Conservation (phyloP, 2,113 vertebrate species). For the Leucopsar rothschildi region DNA sequence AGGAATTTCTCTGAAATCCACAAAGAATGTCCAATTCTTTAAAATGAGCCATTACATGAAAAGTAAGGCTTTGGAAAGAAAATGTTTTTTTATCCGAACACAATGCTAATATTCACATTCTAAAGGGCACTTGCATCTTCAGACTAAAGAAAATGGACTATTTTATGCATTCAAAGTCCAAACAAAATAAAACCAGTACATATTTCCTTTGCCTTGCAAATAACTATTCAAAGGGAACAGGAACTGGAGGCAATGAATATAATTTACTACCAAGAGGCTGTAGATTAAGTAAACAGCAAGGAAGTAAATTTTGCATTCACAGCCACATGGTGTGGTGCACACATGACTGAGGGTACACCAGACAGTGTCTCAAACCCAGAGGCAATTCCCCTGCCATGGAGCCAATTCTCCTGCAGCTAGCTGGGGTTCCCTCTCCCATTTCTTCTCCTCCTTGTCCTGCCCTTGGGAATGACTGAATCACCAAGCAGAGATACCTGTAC, state of each 20-base stretch:
- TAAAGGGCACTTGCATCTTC: not conserved
- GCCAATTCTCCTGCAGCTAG: not conserved
- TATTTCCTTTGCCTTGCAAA: slow-evolving; percentile 25
- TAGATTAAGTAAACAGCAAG: not conserved
- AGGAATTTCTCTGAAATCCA: not conserved
- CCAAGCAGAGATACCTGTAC: not conserved
- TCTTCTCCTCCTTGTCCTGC: not conserved
- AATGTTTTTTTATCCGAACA: not conserved
- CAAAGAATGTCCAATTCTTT: not conserved
- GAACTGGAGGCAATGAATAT: not conserved
- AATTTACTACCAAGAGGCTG: slow-evolving; percentile 8
- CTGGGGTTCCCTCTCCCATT: not conserved
- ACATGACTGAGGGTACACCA: not conserved
- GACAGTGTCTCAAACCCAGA: not conserved
- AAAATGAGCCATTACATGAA: not conserved
- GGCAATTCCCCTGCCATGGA: not conserved
- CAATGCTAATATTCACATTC: not conserved
- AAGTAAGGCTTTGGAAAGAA: not conserved
- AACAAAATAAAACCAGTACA: not conserved
- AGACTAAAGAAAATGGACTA: not conserved
- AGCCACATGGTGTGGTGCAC: fast-evolving
- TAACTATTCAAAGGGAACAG: not conserved
- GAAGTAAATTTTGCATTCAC: not conserved
- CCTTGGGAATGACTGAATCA: not conserved
- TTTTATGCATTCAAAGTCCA: not conserved